Evolutionary conservation across 1,140 invertebrate species (phyloP).

Genomic region (Caerostris extrusa): DNA sequence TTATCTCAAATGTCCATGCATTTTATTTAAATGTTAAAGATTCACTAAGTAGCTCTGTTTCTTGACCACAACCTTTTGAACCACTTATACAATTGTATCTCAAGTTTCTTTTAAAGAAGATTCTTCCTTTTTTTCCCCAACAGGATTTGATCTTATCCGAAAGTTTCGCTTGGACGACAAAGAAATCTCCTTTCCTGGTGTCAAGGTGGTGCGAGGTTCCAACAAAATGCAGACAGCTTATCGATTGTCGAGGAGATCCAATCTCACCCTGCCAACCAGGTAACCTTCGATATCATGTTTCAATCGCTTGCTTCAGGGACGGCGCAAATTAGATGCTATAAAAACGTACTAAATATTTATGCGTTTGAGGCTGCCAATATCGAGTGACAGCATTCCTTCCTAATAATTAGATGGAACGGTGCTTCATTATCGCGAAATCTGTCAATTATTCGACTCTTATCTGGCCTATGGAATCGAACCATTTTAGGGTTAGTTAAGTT

Average conservation of each 20-base stretch:
- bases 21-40: too few relatives aligned
- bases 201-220: conserved; percentile 88
- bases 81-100: too few relatives aligned
- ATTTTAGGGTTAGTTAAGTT: neutral
- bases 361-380: neutral
- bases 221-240: conserved; percentile 89
- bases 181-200: conserved; percentile 85
- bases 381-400: conserved; percentile 14
- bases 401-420: conserved; percentile 23
- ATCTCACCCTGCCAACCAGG: conserved; percentile 87
- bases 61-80: too few relatives aligned
- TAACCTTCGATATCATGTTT: conserved; percentile 80
- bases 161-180: conserved; percentile 87
- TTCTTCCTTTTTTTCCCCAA: neutral
- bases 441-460: neutral
- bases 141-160: conserved; percentile 88
- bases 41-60: too few relatives aligned
- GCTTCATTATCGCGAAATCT: conserved; percentile 20
- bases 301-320: conserved; percentile 27
- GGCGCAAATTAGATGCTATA: conserved; percentile 3
- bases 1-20: too few relatives aligned
- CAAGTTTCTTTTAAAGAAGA: too few relatives aligned
- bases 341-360: conserved; percentile 43
- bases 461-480: neutral
- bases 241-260: conserved; percentile 86